phyloP scores from a whole-genome alignment of 2,888 invertebrate genomes.

The Drosophila differens region DNA sequence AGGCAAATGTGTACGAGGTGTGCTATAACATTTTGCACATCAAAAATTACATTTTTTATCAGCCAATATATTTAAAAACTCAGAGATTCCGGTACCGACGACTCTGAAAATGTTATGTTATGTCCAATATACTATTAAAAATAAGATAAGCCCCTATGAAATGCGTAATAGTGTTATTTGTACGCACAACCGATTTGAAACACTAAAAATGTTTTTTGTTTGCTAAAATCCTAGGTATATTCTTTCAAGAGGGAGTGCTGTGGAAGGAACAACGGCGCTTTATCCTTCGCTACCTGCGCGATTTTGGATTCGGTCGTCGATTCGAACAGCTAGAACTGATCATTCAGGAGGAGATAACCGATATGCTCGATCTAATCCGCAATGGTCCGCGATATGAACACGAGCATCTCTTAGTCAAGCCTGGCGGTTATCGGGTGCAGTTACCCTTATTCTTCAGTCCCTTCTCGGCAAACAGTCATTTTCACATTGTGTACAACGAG shows the following conservation, averaged over 20 bases:
- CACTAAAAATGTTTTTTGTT: not conserved
- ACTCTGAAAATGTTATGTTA: not conserved
- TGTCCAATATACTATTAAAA: not conserved
- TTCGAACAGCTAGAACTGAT: constrained; percentile 86
- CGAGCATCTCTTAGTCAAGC: constrained; percentile 83
- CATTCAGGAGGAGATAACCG: constrained; percentile 85
- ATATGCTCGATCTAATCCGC: constrained; percentile 86
- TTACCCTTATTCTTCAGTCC: constrained; percentile 87
- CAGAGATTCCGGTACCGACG: not conserved
- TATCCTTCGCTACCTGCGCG: constrained; percentile 88
- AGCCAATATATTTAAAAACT: not conserved
- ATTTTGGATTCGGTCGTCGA: constrained; percentile 90
- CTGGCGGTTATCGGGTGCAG: constrained; percentile 78
- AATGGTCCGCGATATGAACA: constrained; percentile 85
- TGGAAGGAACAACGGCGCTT: constrained; percentile 90
- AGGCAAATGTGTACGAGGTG: constrained; percentile 78
- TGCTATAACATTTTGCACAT: not conserved
- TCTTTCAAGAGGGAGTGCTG: constrained; percentile 88
- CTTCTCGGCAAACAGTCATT: constrained; percentile 87
- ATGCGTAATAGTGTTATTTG: too few relatives aligned
- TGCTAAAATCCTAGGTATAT: constrained; percentile 86
- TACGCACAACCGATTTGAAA: not conserved
- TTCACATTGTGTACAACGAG: constrained; percentile 87
- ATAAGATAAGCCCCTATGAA: too few relatives aligned
- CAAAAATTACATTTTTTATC: not conserved